Conservation (phyloP, 2,113 vertebrate species). For the Notarius quadriscutis region DNA sequence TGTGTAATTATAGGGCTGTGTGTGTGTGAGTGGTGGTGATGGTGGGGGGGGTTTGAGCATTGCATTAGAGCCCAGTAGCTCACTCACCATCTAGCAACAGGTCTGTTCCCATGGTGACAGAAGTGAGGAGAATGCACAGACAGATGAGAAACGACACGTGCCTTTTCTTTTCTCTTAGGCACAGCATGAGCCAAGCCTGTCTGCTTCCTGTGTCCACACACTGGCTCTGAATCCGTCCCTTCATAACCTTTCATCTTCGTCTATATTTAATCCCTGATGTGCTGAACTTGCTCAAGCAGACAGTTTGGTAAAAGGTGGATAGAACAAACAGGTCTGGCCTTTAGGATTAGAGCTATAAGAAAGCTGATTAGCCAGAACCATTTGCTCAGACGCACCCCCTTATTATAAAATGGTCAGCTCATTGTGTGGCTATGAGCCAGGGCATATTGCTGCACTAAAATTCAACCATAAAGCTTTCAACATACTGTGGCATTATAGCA, state of each 20-base stretch:
- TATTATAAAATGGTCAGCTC: constrained; percentile 61
- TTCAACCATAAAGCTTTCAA: constrained; percentile 28
- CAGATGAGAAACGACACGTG: constrained; percentile 24
- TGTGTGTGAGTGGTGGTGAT: background rate
- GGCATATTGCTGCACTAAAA: constrained; percentile 16
- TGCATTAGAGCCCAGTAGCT: constrained; percentile 27
- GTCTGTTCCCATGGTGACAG: constrained; percentile 61
- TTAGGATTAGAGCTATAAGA: constrained; percentile 67
- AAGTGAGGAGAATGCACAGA: constrained; percentile 30
- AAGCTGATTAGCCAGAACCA: constrained; percentile 68
- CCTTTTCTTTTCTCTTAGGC: constrained; percentile 22
- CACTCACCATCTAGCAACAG: constrained; percentile 47
- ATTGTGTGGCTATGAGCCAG: constrained; percentile 20
- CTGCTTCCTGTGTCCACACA: constrained; percentile 3
- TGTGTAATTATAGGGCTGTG: background rate
- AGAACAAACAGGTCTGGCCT: constrained; percentile 63
- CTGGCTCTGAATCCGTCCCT: background rate
- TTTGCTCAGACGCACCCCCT: constrained; percentile 61
- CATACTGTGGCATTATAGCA: background rate
- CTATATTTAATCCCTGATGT: constrained; percentile 40
- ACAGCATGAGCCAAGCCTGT: background rate
- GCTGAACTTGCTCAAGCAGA: constrained; percentile 54
- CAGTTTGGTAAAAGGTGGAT: constrained; percentile 58
- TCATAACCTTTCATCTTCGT: constrained; percentile 20
- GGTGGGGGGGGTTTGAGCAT: constrained; percentile 4